A percentile compares a stretch with the other conserved stretches of the same genome.
Conservation (phyloP, 2,888 invertebrate genomes). For the Elegia similella region DNA sequence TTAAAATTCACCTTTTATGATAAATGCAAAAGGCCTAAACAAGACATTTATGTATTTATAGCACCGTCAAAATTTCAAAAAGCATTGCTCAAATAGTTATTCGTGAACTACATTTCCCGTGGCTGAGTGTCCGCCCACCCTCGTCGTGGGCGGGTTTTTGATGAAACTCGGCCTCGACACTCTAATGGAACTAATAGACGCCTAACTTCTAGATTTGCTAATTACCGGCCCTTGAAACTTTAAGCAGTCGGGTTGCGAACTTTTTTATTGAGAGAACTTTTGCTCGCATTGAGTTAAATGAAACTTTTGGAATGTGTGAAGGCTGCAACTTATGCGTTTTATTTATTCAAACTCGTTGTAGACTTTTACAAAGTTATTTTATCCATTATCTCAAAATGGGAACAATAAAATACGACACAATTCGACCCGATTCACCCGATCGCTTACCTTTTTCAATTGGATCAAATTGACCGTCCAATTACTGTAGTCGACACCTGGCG, state of each 20-base stretch:
- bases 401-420: conserved; percentile 7
- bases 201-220: conserved; percentile 36
- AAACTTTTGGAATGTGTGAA: not conserved
- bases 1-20: no score
- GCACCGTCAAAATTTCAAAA: no score
- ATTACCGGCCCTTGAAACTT: conserved; percentile 28
- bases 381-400: not conserved
- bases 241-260: not conserved
- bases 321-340: not conserved
- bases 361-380: not conserved
- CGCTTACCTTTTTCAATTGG: conserved; percentile 30
- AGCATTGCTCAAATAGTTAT: not conserved
- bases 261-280: not conserved
- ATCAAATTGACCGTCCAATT: conserved; percentile 41
- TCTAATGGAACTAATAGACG: conserved; percentile 54
- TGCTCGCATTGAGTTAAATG: not conserved
- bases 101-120: not conserved
- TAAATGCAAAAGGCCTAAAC: no score
- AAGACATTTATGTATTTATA: no score
- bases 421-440: conserved; percentile 2
- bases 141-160: conserved; percentile 38
- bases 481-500: conserved; percentile 44
- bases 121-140: conserved; percentile 33
- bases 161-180: conserved; percentile 34
- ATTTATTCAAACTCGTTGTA: not conserved